Conservation (phyloP, 64 coral and sea anemone genomes). For the Pocillopora damicornis region DNA sequence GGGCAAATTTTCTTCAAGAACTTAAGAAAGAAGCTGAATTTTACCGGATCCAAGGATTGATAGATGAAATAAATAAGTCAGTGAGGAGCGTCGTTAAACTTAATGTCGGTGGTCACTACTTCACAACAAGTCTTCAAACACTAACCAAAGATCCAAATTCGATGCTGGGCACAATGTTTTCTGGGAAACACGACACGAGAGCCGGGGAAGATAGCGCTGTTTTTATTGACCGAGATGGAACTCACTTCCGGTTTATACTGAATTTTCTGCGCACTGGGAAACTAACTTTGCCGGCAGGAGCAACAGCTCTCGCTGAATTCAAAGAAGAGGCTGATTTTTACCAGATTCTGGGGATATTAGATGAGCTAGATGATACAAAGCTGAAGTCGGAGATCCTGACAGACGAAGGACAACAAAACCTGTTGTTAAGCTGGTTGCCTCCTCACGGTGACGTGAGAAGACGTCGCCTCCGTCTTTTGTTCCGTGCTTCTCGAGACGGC, state of each 20-base stretch:
- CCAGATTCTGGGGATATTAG: neutral
- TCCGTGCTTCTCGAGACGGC: conserved; percentile 13
- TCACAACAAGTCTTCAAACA: conserved; percentile 32
- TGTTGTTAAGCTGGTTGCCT: neutral
- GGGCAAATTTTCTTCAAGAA: neutral
- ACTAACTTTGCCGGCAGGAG: neutral
- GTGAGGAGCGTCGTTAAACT: neutral
- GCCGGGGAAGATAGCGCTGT: neutral
- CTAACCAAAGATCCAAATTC: conserved; percentile 29
- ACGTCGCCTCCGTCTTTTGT: neutral
- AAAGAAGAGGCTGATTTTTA: neutral
- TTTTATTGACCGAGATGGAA: conserved; percentile 26
- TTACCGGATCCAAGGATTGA: too few species aligned
- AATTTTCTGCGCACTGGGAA: conserved; percentile 2
- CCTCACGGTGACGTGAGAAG: neutral
- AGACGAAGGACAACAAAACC: neutral
- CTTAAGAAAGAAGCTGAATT: neutral
- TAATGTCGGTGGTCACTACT: conserved; percentile 37
- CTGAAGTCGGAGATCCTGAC: neutral
- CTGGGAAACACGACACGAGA: neutral
- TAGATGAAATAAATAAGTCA: too few species aligned
- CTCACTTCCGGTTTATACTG: conserved; percentile 6
- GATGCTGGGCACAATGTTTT: neutral
- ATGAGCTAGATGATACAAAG: neutral
- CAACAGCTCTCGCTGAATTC: neutral